Base-by-base conservation (phyloP, 1,140 invertebrate species). In the Drosophila insularis region DNA sequence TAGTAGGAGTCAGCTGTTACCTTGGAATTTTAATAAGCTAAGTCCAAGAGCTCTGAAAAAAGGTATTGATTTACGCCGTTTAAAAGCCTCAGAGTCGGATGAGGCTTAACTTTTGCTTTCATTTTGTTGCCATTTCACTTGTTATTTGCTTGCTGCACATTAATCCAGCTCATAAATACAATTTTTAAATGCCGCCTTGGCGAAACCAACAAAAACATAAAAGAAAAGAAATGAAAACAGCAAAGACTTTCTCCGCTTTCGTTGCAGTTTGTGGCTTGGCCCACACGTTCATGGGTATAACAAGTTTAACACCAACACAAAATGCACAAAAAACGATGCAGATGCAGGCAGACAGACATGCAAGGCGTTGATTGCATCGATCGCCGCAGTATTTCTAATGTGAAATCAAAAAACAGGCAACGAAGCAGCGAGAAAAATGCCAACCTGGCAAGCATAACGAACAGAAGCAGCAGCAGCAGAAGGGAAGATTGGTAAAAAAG, bases 361-460 rank as follows among this genome's bases (percentile, higher is more conserved):
- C 73, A 74, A 74, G 43, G 19, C 62, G 27, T 19, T 37, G 63
- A 43, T 67, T 17, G 74, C 56, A 68, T 65, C 81, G 66, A 87
- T 81, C 68, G 78, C 43, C 43, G 86, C 86, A 86, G 82, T 84
- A 89, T 87, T 87, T 87, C 82, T 87, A 87, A 87, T 87, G 82
- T 87, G 84, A 87, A 87, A 87, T 87, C 84, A 75, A 87, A 86
- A 69, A 21, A 21, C 78, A 79, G 79, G 82, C 69, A 84, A 77
- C 75, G 43, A 58, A 32, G 21, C 74, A 74, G 66, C 77, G 43
- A 50, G 17, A 21, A 50, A 80, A 81, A 86, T 53, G 68, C 58
- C 60, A 67, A 80, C 65, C 73, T n/a, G 19, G 55, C 77, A 59
- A 68, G 63, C 81, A 80, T 64, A 81, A 78, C 81, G 70, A 21